Evolutionary conservation across 1,140 invertebrate species (phyloP).

Genomic region (Nasonia longicornis): DNA sequence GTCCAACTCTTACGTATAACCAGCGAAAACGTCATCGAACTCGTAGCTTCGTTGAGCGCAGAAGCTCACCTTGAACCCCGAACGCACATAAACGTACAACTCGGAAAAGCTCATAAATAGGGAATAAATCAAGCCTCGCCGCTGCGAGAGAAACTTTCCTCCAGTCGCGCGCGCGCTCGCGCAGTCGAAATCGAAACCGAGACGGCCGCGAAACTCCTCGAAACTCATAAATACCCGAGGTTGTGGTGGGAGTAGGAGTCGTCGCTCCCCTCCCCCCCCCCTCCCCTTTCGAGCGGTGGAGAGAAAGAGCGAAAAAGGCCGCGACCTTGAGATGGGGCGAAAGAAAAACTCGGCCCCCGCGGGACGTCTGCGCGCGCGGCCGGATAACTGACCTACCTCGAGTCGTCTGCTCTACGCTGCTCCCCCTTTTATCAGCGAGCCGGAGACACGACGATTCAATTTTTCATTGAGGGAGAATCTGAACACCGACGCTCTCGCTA

Average conservation of each 20-base stretch:
- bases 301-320: not conserved
- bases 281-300: not conserved
- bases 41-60: not conserved
- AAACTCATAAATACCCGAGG: constrained; percentile 41
- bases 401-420: not conserved
- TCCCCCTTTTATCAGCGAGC: not conserved
- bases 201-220: constrained; percentile 31
- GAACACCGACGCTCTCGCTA: not conserved
- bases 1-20: no score
- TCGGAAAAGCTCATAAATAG: not conserved
- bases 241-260: not conserved
- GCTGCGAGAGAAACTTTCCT: not conserved
- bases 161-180: not conserved
- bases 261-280: not conserved
- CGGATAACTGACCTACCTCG: constrained; percentile 38
- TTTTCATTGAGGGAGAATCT: constrained; percentile 28
- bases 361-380: not conserved
- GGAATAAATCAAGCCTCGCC: not conserved
- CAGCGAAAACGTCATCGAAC: not conserved
- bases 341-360: constrained; percentile 16
- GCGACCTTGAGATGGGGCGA: constrained; percentile 13
- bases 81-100: not conserved
- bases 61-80: not conserved
- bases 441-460: constrained; percentile 16
- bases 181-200: not conserved